These are phyloP conservation scores for Drosophila lacteicornis DNA, from an alignment of 1,140 invertebrate species.

Conservation along the genomic window DNA sequence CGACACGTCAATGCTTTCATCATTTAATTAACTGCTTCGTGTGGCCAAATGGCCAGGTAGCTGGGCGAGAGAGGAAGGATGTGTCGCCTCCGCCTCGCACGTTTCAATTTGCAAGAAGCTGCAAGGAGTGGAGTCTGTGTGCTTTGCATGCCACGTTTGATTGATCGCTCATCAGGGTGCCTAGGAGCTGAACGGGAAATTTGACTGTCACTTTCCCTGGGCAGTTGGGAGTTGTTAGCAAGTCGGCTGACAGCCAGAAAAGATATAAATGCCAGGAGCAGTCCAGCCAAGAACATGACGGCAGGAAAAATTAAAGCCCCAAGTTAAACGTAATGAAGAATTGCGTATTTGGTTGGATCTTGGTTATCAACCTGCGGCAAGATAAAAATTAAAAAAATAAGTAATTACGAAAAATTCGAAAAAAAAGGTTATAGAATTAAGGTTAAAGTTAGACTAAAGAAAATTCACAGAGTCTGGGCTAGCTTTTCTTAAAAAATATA, in stretches of 20 bases:
- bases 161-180: constrained; percentile 53
- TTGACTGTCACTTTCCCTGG: constrained; percentile 59
- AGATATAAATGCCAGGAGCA: constrained; percentile 3
- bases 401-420: too few species aligned
- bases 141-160: constrained; percentile 66
- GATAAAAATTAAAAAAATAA: too few species aligned
- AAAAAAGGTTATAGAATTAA: too few species aligned
- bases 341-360: too few species aligned
- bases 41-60: constrained; percentile 34
- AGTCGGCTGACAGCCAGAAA: constrained; percentile 13
- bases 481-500: too few species aligned
- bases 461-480: too few species aligned
- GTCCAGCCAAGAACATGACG: constrained; percentile 8
- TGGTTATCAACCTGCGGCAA: too few species aligned
- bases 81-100: constrained; percentile 32
- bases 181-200: constrained; percentile 58
- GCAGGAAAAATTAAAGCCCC: background rate
- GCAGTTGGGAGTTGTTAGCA: constrained; percentile 34
- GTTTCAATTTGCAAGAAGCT: constrained; percentile 51
- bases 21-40: constrained; percentile 82
- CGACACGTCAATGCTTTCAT: constrained; percentile 81
- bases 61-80: constrained; percentile 11
- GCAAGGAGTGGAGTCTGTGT: constrained; percentile 9
- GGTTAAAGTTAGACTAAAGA: too few species aligned
- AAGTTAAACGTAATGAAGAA: background rate